These are phyloP conservation scores for Omphaloscelis lunosa DNA, from an alignment of 2,888 invertebrate genomes.

Conservation along the genomic window DNA sequence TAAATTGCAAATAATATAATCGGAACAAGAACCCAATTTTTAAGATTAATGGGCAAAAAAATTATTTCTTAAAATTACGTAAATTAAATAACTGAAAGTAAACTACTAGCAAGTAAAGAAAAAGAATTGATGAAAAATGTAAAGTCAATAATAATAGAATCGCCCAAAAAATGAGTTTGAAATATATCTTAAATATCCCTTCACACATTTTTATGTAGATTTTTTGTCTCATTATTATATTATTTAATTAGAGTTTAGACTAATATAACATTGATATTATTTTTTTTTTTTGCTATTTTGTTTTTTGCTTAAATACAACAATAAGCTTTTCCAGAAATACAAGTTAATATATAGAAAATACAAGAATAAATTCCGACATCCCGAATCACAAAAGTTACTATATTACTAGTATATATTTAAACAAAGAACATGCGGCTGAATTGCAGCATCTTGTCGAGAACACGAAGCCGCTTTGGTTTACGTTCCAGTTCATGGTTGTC, in stretches of 20 bases:
- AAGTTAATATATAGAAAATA: slow-evolving; percentile 11
- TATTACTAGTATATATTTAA: slow-evolving; percentile 76
- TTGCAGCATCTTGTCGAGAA: slow-evolving; percentile 89
- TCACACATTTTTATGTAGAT: slow-evolving; percentile 17
- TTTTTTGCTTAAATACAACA: slow-evolving; percentile 10
- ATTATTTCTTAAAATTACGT: slow-evolving; percentile 16
- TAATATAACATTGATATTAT: not conserved
- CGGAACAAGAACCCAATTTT: not conserved
- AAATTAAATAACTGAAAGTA: not conserved
- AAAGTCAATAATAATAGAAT: not conserved
- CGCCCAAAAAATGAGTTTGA: not conserved
- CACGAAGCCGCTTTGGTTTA: slow-evolving; percentile 88
- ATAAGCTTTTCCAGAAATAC: slow-evolving; percentile 1
- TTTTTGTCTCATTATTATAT: slow-evolving; percentile 2
- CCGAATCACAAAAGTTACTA: slow-evolving; percentile 5
- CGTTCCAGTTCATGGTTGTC: slow-evolving; percentile 86
- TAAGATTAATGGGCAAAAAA: slow-evolving; percentile 2
- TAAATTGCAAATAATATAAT: not conserved
- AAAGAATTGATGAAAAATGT: not conserved
- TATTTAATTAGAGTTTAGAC: not conserved
- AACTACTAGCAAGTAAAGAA: no score
- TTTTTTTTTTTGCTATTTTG: not conserved
- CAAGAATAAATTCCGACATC: slow-evolving; percentile 8
- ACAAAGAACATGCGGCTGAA: slow-evolving; percentile 93
- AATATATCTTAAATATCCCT: not conserved